Conservation (phyloP, 2,797 vertebrate species). For the Onychomys torridus region DNA sequence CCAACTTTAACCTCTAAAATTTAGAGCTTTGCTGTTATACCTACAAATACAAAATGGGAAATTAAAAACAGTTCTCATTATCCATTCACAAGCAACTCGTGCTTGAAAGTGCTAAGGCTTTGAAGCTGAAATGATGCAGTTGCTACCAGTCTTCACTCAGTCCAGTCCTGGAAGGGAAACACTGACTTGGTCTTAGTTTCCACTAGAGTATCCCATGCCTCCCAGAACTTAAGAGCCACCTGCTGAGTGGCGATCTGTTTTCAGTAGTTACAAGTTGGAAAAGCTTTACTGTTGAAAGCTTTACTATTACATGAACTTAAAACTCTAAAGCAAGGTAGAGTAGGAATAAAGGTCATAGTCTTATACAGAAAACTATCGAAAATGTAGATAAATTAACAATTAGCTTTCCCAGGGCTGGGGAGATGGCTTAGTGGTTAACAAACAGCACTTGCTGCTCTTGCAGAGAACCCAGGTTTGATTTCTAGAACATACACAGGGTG, state of each 20-base stretch:
- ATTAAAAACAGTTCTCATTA: slow-evolving; percentile 26
- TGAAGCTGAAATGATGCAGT: not conserved
- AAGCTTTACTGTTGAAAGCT: not conserved
- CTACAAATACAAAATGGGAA: slow-evolving; percentile 39
- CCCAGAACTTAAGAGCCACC: not conserved
- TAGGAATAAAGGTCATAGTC: slow-evolving; percentile 8
- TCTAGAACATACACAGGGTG: not conserved
- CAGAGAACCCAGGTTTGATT: not conserved
- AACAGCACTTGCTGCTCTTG: not conserved
- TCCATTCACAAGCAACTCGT: slow-evolving; percentile 6
- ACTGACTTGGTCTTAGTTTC: not conserved
- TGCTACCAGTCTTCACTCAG: not conserved
- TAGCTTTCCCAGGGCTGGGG: not conserved
- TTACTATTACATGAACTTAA: not conserved
- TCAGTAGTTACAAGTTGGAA: slow-evolving; percentile 34
- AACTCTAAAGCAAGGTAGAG: not conserved
- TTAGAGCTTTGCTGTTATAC: slow-evolving; percentile 34
- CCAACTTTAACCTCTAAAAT: slow-evolving; percentile 48
- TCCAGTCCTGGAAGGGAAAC: not conserved
- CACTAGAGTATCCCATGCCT: not conserved
- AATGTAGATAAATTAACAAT: not conserved
- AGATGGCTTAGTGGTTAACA: not conserved
- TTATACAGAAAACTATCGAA: not conserved
- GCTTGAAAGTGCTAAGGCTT: not conserved
- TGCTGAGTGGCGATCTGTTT: not conserved